Evolutionary conservation across 1,140 invertebrate species (phyloP), one percentile per base, ranked within the genome.

Genomic region (Drosophila ercepeae): DNA sequence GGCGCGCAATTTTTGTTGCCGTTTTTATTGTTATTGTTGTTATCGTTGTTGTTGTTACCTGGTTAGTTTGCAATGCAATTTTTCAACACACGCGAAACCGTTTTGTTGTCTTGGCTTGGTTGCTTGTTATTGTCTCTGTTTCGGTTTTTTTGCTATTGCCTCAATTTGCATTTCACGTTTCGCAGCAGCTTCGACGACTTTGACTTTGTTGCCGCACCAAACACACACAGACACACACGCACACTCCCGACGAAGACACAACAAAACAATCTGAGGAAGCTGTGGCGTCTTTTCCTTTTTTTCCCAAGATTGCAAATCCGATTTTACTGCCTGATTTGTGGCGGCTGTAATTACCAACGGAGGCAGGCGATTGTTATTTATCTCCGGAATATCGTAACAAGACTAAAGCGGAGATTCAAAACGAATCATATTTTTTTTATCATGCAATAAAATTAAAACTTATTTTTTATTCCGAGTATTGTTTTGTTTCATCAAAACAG

Each of bases 141-240:
- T 16, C n/a, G 34, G n/a, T 14, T 14, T 4, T 16, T 21, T 55
- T 59, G 58, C 52, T 53, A 42, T 67, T 60, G 69, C 36, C 61
- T 36, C 59, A 53, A 88, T 89, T 88, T 89, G 78, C 82, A 89
- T 89, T 83, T 83, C 84, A 77, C 77, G 81, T 88, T 63, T 55
- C 36, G 39, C 57, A 73, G 57, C 70, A 73, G 69, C 69, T 70
- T 53, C 46, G 70, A 54, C 69, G 61, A 39, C 72, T 67, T 68
- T 75, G 71, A 69, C 42, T 55, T 58, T 74, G 70, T 39, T 84
- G 75, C 73, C 48, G 14, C 51, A 41, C 46, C 27, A 58, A 65
- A 46, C 21, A 48, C 42, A 61, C 23, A 8, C n/a, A 48, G 42
- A 48, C 55, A 49, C 14, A 23, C 44, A 65, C 27, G 44, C n/a